These are phyloP conservation scores for Spermophilus dauricus DNA, from an alignment of 2,113 vertebrate species.

Conservation along the genomic window DNA sequence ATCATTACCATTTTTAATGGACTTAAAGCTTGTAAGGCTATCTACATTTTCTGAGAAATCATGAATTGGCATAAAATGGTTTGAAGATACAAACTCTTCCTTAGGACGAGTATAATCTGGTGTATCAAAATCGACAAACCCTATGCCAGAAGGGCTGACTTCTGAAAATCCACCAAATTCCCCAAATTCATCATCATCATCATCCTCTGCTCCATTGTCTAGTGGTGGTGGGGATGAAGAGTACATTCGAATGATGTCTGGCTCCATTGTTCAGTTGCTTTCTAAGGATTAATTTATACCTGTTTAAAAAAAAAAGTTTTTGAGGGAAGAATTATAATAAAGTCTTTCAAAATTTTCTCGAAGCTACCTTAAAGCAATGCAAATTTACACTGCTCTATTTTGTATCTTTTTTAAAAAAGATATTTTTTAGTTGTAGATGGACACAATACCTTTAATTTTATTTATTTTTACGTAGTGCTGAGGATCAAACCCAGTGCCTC, in stretches of 20 bases:
- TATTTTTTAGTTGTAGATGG: too few relatives aligned
- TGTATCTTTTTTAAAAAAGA: not conserved
- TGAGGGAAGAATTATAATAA: slow-evolving; percentile 3
- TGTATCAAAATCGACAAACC: slow-evolving; percentile 90
- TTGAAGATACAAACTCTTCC: slow-evolving; percentile 89
- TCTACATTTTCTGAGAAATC: slow-evolving; percentile 88
- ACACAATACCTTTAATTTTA: too few relatives aligned
- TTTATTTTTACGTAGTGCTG: too few relatives aligned
- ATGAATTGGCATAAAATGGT: slow-evolving; percentile 89
- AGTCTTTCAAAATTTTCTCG: slow-evolving; percentile 44
- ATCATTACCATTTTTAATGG: slow-evolving; percentile 88
- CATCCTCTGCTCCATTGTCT: slow-evolving; percentile 93
- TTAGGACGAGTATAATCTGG: slow-evolving; percentile 86
- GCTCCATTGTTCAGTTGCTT: slow-evolving; percentile 93
- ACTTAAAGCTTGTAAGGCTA: slow-evolving; percentile 89
- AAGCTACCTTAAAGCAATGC: slow-evolving; percentile 49
- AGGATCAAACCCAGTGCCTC: too few relatives aligned
- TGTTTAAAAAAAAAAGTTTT: slow-evolving; percentile 71
- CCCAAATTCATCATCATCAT: slow-evolving; percentile 95
- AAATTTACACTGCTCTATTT: slow-evolving; percentile 55
- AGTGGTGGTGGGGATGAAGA: slow-evolving; percentile 94
- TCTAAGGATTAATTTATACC: slow-evolving; percentile 88
- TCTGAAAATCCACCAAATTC: slow-evolving; percentile 94
- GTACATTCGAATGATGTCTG: slow-evolving; percentile 93
- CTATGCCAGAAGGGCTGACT: slow-evolving; percentile 88